Conservation (phyloP, 53 echinoderm and acorn worm species). For the Temnopleurus reevesii region DNA sequence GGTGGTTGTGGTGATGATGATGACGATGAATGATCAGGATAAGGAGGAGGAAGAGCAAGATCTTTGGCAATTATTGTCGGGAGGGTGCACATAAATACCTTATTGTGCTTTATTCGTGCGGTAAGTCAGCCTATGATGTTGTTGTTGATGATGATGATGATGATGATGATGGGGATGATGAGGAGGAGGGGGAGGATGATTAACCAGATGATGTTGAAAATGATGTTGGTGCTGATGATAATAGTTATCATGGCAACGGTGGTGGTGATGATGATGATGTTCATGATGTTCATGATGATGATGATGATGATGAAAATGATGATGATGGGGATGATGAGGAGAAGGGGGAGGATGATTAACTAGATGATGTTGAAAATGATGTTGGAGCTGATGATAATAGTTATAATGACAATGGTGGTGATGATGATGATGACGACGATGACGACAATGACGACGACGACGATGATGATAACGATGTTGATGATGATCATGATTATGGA, state of each 20-base stretch:
- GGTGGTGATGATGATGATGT: neutral
- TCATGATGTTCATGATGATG: neutral
- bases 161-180: neutral
- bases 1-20: neutral
- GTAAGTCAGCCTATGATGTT: constrained; percentile 62
- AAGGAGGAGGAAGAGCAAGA: too few species aligned
- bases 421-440: neutral
- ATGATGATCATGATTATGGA: neutral
- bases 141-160: neutral
- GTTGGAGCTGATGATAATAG: neutral
- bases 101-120: constrained; percentile 85
- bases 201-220: neutral
- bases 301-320: neutral
- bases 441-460: neutral
- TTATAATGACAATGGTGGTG: neutral
- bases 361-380: neutral
- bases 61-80: constrained; percentile 85
- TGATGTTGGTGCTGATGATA: neutral
- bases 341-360: too few species aligned
- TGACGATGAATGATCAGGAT: too few species aligned
- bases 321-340: too few species aligned
- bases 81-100: constrained; percentile 79
- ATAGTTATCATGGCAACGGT: neutral
- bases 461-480: too few species aligned
- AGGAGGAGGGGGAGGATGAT: neutral